Evolutionary conservation across 2,113 vertebrate species (phyloP), one percentile per base, ranked within the genome.

Genomic region (Neodontobutis hainanensis): DNA sequence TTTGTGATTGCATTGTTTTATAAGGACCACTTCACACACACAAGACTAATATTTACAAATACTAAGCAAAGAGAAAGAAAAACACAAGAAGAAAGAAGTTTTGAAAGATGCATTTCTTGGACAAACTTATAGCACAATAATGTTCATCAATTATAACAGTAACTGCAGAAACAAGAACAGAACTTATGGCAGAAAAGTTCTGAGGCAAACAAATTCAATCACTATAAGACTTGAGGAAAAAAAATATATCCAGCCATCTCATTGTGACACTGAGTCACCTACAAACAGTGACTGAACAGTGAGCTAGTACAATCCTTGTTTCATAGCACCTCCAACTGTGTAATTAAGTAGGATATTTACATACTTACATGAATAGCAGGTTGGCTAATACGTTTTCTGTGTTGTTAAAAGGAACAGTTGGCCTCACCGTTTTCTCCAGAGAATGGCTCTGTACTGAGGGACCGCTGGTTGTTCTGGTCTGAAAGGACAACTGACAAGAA

Each of bases 391-490:
- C 19, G 19, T 27, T 1, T 50, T 19, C 2, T 50, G 48, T 50
- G 5, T 8, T 43, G 6, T 8, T 34, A 16, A 43, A 42, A 12
- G 36, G 8, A 43, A 15, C 52, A 34, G 57, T 50, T 6, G 9
- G 27, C 85, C 95, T 96, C 91, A 99, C 97, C 78, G 92, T 91
- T 91, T 99, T 75, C 95, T 95, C 97, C 97, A 99, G 69, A 99
- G 94, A 81, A 99, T 96, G 12, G 97, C 95, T 72, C 95, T 92
- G 82, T 99, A 99, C 81, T 99, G 97, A 73, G 97, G 97, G 80
- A 99, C 91, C 95, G 94, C 82, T 97, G 97, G 87, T 96, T 96
- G 89, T 98, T 98, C 88, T 98, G 95, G 87, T 99, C 96, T 0
- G 97, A 99, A 40, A 99, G 94, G 60, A 98, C 97, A 36, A 98